Conservation (phyloP, 1,140 invertebrate species). For the Pachypsylla venusta region DNA sequence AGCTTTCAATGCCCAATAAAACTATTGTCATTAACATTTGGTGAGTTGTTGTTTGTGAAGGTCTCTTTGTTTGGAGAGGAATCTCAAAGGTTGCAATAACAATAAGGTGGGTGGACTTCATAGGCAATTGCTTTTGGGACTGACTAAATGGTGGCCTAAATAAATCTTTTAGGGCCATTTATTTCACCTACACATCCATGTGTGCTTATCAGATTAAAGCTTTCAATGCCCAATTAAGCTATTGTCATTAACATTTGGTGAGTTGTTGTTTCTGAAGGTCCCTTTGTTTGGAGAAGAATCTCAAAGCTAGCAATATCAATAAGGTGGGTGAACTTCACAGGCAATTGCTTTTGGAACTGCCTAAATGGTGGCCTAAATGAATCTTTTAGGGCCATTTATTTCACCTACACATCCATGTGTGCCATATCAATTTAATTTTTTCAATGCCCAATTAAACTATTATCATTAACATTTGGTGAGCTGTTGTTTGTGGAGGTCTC, state of each 20-base stretch:
- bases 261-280: not conserved
- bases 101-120: conserved; percentile 47
- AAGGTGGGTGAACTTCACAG: conserved; percentile 37
- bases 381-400: not conserved
- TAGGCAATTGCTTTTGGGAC: not conserved
- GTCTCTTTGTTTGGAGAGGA: not conserved
- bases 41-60: not conserved
- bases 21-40: not conserved
- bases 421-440: not conserved
- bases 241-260: not conserved
- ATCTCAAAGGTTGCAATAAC: conserved; percentile 40
- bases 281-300: not conserved
- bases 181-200: no score
- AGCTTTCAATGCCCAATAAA: not conserved
- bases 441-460: not conserved
- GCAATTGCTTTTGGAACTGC: not conserved
- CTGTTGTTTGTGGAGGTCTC: not conserved
- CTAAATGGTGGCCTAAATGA: not conserved
- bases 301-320: conserved; percentile 55
- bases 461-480: not conserved
- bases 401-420: not conserved
- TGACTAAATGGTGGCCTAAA: not conserved
- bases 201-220: not conserved
- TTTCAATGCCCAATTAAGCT: not conserved
- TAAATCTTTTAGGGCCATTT: not conserved